These are phyloP conservation scores for Pseudoatta argentina DNA, from an alignment of 1,140 invertebrate species.

Conservation along the genomic window DNA sequence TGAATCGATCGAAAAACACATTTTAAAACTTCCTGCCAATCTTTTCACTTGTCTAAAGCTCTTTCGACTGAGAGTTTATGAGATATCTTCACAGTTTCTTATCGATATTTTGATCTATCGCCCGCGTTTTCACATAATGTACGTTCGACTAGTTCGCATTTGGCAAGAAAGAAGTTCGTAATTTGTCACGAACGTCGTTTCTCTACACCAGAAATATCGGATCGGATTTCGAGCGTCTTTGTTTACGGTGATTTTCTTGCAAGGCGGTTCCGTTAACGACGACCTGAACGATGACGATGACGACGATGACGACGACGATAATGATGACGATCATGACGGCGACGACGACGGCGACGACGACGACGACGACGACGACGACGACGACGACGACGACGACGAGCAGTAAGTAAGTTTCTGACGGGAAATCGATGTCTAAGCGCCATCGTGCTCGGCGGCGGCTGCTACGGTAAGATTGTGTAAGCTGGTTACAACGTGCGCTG, in stretches of 20 bases:
- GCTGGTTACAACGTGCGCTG: conserved; percentile 70
- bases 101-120: conserved; percentile 27
- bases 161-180: conserved; percentile 27
- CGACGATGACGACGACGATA: too few species aligned
- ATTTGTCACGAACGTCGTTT: conserved; percentile 14
- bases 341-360: too few species aligned
- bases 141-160: neutral
- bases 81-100: conserved; percentile 12
- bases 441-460: conserved; percentile 75
- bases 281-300: neutral
- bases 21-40: conserved; percentile 10
- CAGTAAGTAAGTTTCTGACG: conserved; percentile 80
- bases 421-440: conserved; percentile 81
- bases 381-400: conserved; percentile 72
- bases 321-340: too few species aligned
- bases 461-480: conserved; percentile 71
- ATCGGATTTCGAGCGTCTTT: conserved; percentile 42
- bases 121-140: neutral
- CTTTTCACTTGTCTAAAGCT: neutral
- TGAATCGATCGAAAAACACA: conserved; percentile 20
- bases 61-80: conserved; percentile 32
- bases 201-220: conserved; percentile 30
- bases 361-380: conserved; percentile 65
- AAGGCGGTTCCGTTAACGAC: conserved; percentile 43
- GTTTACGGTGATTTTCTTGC: conserved; percentile 71